Base-by-base conservation (phyloP, 2,113 vertebrate genomes). In the Lasiurus cinereus region DNA sequence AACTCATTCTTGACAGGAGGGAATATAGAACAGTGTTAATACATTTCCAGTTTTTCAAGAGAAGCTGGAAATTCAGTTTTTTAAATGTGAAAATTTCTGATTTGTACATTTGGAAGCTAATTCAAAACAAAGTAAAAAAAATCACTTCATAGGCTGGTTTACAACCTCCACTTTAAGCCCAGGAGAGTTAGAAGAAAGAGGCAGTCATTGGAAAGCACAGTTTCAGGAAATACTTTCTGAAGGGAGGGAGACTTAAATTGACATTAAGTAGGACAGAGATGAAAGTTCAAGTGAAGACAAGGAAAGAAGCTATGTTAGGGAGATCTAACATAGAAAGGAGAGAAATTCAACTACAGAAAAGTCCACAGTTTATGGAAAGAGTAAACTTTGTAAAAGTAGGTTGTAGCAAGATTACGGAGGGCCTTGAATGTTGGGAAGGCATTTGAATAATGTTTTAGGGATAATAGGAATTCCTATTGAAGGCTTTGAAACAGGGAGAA, bases 21-120 rank as follows among this genome's bases (percentile, higher is more conserved):
- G 12, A 76, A 88, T 69, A 27, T 33, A 56, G n/a, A 67, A 33
- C 11, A 76, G 29, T 46, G 33, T 72, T 43, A 50, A 36, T 36
- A 43, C 15, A 31, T 77, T 91, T 83, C 70, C 59, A 33, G 50
- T 84, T 54, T 80, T 91, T 86, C 29, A 74, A 73, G 19, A 87
- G 24, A 88, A 91, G 14, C 31, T 86, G 48, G 27, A 59, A 83
- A 92, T 86, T 73, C 66, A 90, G 52, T 64, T 88, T 88, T 82
- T 66, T 77, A 43, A 73, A 50, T 82, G 43, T 50, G 56, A 67
- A 74, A 59, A 48, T 67, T 67, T 91, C 74, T 91, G 36, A 82
- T 74, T 59, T 54, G n/a, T 80, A 62, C n/a, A 64, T 72, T 87
- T 50, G 67, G 54, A 70, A 56, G 4, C 36, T 67, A 67, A 56